Evolutionary conservation across 1,140 invertebrate species (phyloP).

Genomic region (Aphelenchoides avenae): DNA sequence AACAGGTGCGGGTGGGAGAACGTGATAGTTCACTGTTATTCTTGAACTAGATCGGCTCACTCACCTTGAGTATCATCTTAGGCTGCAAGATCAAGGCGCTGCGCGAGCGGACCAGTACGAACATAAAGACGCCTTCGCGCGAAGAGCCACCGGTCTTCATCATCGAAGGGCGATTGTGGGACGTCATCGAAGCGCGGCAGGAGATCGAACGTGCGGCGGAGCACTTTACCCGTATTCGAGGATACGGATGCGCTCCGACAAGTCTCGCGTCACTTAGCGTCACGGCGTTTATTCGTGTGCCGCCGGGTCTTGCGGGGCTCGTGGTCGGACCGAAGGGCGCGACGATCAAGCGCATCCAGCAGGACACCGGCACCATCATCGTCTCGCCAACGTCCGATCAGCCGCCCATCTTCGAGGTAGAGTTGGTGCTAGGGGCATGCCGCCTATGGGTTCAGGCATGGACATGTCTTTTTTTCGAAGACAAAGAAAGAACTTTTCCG

Average conservation of each 20-base stretch:
- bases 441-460: no score
- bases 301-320: slow-evolving; percentile 92
- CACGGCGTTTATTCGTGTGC: slow-evolving; percentile 93
- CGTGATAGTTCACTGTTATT: no score
- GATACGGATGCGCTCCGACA: slow-evolving; percentile 68
- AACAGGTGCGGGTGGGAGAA: no score
- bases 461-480: no score
- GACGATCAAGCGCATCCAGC: slow-evolving; percentile 95
- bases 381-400: slow-evolving; percentile 95
- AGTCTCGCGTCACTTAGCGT: slow-evolving; percentile 63
- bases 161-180: slow-evolving; percentile 96
- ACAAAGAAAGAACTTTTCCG: no score
- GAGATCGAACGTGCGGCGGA: slow-evolving; percentile 97
- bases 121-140: slow-evolving; percentile 86
- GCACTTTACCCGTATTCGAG: slow-evolving; percentile 96
- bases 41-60: no score
- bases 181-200: slow-evolving; percentile 88
- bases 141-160: slow-evolving; percentile 98
- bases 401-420: slow-evolving; percentile 87
- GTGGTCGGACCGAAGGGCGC: slow-evolving; percentile 98
- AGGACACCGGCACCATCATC: slow-evolving; percentile 97
- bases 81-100: slow-evolving; percentile 99
- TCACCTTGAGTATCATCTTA: no score
- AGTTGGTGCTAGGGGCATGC: no score
- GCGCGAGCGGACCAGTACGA: slow-evolving; percentile 97